Evolutionary conservation across 2,113 vertebrate species (phyloP), one percentile per base, ranked within the genome.

Genomic region (Thalassoma bifasciatum): DNA sequence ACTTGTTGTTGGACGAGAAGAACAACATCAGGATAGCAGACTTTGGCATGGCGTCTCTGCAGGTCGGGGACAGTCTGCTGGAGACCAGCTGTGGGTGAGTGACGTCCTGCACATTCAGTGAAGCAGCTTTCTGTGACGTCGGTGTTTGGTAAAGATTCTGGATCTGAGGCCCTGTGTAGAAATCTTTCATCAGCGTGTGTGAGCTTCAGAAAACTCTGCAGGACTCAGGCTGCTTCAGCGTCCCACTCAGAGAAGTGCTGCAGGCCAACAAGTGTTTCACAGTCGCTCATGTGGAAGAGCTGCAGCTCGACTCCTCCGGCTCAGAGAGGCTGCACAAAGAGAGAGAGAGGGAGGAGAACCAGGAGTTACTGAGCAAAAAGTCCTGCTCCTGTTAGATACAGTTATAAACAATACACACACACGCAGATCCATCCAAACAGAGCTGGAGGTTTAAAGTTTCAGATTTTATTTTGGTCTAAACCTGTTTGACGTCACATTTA

Each of bases 41-140:
- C 92, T 99, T 99, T 0, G 97, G 98, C 78, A 99, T 99, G 98
- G 98, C 98, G 34, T 99, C 98, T 22, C 95, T 99, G 94, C 98
- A 99, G 95, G 98, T 99, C 81, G 98, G 97, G 74, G 98, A 99
- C 92, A 99, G 96, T 93, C 95, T 99, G 83, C 93, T 99, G 94
- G 98, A 99, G 95, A 99, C 98, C 88, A 99, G 98, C 93, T 99
- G 98, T 22, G 98, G 98, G 98, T 99, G 90, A 95, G 97, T 95
- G 17, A 17, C 16, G 14, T 44, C 11, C n/a, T n/a, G n/a, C n/a
- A n/a, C n/a, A n/a, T n/a, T n/a, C n/a, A n/a, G n/a, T n/a, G n/a
- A n/a, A n/a, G n/a, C n/a, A n/a, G n/a, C n/a, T 30, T 42, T 17
- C 17, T 14, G n/a, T 26, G 17, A 9, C 34, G 10, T 13, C 1